Base-by-base conservation (phyloP, 2,113 vertebrate species). In the Anoplopoma fimbria region DNA sequence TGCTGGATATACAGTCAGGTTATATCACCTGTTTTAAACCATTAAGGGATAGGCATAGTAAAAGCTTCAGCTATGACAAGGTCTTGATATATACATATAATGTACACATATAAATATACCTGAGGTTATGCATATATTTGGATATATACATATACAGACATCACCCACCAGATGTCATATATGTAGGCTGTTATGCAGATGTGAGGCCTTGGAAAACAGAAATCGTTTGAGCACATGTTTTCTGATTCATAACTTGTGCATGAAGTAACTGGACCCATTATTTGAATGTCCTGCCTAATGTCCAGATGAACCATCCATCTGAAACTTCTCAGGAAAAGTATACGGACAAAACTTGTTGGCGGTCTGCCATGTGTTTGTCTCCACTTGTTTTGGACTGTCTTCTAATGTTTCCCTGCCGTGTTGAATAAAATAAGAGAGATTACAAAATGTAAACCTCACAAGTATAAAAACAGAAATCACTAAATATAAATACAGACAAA, bases 231-330 rank as follows among this genome's bases (percentile, higher is more conserved):
- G 33, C 88, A 90, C 77, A 85, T 90, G 87, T n/a, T 77, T 57
- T 87, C 75, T 83, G 77, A 87, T 87, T 91, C 82, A 89, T 83
- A 90, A 82, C 88, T 87, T 62, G 19, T 51, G 82, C 72, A 88
- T 88, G 83, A 92, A 89, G 83, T 75, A 86, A 78, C 78, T 87
- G 82, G 69, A 77, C 83, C 60, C 75, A 90, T 81, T 86, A 88
- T 78, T 75, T 86, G 67, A 86, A 87, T 68, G 76, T 65, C 33
- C 79, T 87, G 77, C 79, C 84, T 75, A 58, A 87, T 83, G 79
- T 88, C 81, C 81, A 79, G 45, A 89, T 79, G 34, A 91, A 69
- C 5, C 13, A 23, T 82, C 75, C 64, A 61, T 87, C 58, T 75
- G 72, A 80, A 77, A 86, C 65, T 40, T 84, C 47, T 84, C 58